Percentiles rank a stretch among this genome's conserved stretches.
Conservation (phyloP, 35 echinoderm and acorn worm species). For the Acanthaster planci region DNA sequence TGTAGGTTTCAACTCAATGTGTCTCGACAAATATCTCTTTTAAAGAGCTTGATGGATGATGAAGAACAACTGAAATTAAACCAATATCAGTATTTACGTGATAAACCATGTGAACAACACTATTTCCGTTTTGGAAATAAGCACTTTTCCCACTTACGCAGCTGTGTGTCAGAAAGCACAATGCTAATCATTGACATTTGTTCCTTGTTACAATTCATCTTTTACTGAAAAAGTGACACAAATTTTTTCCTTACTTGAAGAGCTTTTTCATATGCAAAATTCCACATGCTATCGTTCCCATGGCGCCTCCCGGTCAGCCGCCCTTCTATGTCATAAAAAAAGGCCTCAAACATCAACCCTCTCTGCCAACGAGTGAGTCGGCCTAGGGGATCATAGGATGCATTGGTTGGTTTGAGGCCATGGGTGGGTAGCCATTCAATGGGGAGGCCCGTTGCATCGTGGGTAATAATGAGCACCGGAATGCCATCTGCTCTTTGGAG, state of each 20-base stretch:
- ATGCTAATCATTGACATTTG: too few relatives aligned
- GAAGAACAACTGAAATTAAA: too few relatives aligned
- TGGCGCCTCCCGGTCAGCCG: slow-evolving; percentile 39
- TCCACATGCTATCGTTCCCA: slow-evolving; percentile 59
- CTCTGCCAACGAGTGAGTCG: slow-evolving; percentile 73
- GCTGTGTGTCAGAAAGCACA: too few relatives aligned
- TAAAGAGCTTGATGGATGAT: too few relatives aligned
- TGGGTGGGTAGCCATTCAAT: slow-evolving; percentile 54
- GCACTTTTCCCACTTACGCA: too few relatives aligned
- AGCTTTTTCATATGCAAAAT: slow-evolving; percentile 59
- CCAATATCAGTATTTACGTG: too few relatives aligned
- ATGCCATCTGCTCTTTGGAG: slow-evolving; percentile 43
- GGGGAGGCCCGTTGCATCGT: slow-evolving; percentile 49
- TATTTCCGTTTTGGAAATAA: too few relatives aligned
- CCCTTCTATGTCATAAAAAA: slow-evolving; percentile 65
- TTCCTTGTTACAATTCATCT: too few relatives aligned
- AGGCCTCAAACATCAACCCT: slow-evolving; percentile 70
- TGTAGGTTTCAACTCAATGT: too few relatives aligned
- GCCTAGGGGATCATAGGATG: slow-evolving; percentile 75
- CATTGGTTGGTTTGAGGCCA: slow-evolving; percentile 55
- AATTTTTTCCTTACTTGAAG: slow-evolving; percentile 45
- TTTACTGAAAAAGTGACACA: too few relatives aligned
- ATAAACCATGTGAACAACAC: too few relatives aligned
- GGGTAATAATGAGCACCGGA: slow-evolving; percentile 62
- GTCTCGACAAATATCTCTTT: too few relatives aligned